Percentiles rank a stretch among this genome's conserved stretches.
Conservation (phyloP, 2,113 vertebrate species). For the Tylochromis polylepis region DNA sequence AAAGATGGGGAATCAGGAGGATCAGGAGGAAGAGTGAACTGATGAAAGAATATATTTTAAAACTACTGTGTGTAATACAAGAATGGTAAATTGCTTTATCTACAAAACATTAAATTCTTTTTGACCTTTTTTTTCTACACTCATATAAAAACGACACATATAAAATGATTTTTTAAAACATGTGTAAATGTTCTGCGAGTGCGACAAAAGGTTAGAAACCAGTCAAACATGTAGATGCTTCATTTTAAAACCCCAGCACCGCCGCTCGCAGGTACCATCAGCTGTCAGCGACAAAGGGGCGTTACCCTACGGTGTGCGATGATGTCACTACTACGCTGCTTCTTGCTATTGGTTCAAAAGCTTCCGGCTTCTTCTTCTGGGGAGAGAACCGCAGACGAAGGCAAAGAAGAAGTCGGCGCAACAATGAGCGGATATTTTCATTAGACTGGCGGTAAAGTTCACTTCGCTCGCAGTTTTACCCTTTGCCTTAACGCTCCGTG, state of each 20-base stretch:
- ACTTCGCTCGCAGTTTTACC: rapidly evolving
- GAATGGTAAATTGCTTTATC: not conserved
- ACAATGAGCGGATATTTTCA: not conserved
- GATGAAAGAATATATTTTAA: not conserved
- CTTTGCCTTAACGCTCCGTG: not conserved
- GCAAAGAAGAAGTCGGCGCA: not conserved
- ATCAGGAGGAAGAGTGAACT: not conserved
- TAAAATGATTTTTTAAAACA: rapidly evolving
- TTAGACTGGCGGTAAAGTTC: not conserved
- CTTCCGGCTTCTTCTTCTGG: slow-evolving; percentile 62
- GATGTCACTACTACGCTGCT: not conserved
- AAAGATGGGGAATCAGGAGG: not conserved
- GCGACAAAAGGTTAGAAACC: not conserved
- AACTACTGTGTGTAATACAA: rapidly evolving
- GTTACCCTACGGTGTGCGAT: not conserved
- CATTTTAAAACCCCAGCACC: not conserved
- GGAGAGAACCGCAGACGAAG: not conserved
- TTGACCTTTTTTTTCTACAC: not conserved
- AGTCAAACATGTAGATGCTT: not conserved
- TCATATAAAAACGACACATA: not conserved
- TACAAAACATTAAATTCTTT: not conserved
- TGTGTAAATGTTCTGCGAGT: not conserved
- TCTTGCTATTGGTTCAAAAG: slow-evolving; percentile 28
- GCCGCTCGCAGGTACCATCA: rapidly evolving
- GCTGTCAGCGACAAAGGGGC: not conserved